These are phyloP conservation scores for Amblyraja radiata DNA, from an alignment of 2,797 vertebrate genomes.

Conservation along the genomic window DNA sequence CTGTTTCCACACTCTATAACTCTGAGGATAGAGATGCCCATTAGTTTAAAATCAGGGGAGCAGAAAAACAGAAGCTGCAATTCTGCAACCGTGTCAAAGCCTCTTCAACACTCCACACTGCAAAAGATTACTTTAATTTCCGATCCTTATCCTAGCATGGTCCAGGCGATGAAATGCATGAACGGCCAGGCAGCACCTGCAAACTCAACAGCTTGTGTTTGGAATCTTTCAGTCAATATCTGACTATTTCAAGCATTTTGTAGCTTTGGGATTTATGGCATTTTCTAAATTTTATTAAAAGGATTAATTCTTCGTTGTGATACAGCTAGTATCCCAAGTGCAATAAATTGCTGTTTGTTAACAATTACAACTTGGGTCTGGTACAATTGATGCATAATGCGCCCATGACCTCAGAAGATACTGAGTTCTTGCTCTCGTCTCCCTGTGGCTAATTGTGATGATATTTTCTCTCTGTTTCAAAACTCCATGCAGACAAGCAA, in stretches of 20 bases:
- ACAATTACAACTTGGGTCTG: neutral
- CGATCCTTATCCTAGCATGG: neutral
- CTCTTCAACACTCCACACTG: neutral
- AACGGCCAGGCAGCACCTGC: neutral
- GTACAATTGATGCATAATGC: neutral
- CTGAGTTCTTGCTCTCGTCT: neutral
- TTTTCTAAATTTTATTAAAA: neutral
- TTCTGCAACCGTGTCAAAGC: neutral
- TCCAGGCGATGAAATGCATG: neutral
- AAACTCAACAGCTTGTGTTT: neutral
- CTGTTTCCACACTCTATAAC: too few relatives aligned
- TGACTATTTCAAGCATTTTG: neutral
- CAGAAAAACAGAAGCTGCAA: neutral
- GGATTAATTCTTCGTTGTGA: neutral
- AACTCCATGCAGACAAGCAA: slow-evolving; percentile 78
- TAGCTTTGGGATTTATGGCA: neutral
- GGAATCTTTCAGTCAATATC: neutral
- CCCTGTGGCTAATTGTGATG: neutral
- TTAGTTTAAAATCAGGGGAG: neutral
- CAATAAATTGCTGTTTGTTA: neutral
- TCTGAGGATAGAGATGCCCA: neutral
- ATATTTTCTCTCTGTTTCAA: neutral
- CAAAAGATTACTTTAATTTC: neutral
- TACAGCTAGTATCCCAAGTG: neutral
- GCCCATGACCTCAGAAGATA: neutral